Evolutionary conservation across 2,888 invertebrate genomes (phyloP), one percentile per base, ranked within the genome.

Genomic region (Amorpha juglandis): DNA sequence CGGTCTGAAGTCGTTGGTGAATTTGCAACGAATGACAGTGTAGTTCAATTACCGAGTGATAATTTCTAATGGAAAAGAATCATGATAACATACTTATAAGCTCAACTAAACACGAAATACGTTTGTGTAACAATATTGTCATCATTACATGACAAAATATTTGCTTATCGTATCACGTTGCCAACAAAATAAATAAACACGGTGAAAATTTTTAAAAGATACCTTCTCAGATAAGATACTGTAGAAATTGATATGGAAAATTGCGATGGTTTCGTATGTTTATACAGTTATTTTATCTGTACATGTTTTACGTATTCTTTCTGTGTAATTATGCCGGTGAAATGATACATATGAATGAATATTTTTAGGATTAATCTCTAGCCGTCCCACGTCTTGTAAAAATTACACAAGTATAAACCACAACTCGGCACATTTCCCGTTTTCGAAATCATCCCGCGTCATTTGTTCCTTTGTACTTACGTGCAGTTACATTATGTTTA

Each of bases 371-470:
- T 91, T 88, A 89, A 90, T 89, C 89, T 88, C 73, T 88, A 90
- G 89, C 88, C 89, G 89, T 88, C 91, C 92, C 90, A 91, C 92
- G 89, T 88, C 84, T 88, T 89, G 83, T 81, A 84, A 84, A 77
- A 89, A 86, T 83, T 92, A 89, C 92, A 88, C 86, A 92, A 92
- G 87, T 80, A 83, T 79, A 88, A 89, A 91, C 90, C 91, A 92
- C 93, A 92, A 91, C 90, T 86, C 90, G 86, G 90, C 87, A 90
- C 90, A 92, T 90, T 92, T 91, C 83, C 83, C 90, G 89, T 93
- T 93, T 90, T 93, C 92, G 93, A 92, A 92, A 93, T 84, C 84
- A 82, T 87, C 87, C 90, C 88, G 87, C 90, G 91, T 91, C 92
- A 91, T 87, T 87, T 86, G 82, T 88, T 88, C 86, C 86, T 85